These are phyloP conservation scores for Anolis apletophallus DNA, from an alignment of 2,797 vertebrate species.

Conservation along the genomic window DNA sequence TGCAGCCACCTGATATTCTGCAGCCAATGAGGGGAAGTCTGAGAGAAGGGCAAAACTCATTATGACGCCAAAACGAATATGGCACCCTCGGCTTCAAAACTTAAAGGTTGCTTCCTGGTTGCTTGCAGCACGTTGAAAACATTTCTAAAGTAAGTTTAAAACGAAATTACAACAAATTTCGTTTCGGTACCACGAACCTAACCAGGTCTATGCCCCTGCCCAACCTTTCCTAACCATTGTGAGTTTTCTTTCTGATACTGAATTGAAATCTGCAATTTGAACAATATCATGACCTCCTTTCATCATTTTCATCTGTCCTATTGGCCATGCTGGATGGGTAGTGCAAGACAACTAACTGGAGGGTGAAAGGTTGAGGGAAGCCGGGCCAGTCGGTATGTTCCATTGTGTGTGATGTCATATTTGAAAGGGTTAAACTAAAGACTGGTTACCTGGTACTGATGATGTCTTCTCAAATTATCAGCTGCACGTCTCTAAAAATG, in stretches of 20 bases:
- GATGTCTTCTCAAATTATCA: conserved; percentile 89
- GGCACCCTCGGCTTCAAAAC: too few species aligned
- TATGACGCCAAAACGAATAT: too few species aligned
- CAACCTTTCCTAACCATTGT: not conserved
- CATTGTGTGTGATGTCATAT: not conserved
- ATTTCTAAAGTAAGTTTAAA: too few species aligned
- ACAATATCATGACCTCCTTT: not conserved
- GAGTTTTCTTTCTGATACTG: not conserved
- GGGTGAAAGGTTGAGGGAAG: not conserved
- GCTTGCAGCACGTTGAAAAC: too few species aligned
- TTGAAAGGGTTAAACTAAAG: not conserved
- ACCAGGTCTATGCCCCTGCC: too few species aligned
- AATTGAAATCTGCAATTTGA: not conserved
- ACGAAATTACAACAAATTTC: too few species aligned
- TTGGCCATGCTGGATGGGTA: not conserved
- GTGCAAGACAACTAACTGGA: not conserved
- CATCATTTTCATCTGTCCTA: not conserved
- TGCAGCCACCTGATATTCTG: too few species aligned
- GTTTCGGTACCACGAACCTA: too few species aligned
- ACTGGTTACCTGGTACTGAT: conserved; percentile 91
- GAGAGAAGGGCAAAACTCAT: too few species aligned
- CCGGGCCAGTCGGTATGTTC: not conserved
- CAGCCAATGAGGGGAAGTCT: too few species aligned
- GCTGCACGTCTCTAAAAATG: conserved; percentile 89
- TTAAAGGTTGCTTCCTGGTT: too few species aligned